Conservation (phyloP, 2,888 invertebrate species). For the Tenthredo notha region DNA sequence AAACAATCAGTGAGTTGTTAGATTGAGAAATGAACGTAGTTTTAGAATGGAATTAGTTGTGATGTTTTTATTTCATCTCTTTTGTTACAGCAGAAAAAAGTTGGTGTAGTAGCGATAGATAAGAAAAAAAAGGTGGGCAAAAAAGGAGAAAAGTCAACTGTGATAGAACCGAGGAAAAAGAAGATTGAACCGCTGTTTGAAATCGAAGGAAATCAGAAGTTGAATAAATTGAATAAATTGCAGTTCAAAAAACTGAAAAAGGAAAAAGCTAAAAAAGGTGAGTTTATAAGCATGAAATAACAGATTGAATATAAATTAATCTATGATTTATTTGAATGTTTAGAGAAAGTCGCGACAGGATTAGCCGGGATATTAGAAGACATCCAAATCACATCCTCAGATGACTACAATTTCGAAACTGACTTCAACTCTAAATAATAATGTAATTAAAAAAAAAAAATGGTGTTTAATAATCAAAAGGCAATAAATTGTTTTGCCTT, state of each 20-base stretch:
- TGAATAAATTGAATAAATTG: conserved; percentile 82
- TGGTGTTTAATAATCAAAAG: not conserved
- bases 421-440: conserved; percentile 77
- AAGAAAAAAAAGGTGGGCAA: conserved; percentile 58
- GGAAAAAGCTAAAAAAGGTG: conserved; percentile 78
- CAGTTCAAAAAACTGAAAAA: conserved; percentile 86
- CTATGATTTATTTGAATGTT: conserved; percentile 56
- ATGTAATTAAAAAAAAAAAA: not conserved
- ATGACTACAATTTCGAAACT: conserved; percentile 83
- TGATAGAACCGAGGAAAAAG: conserved; percentile 72
- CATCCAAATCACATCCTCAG: conserved; percentile 79
- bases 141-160: conserved; percentile 57
- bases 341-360: conserved; percentile 83
- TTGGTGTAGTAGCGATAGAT: conserved; percentile 65
- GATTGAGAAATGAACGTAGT: not conserved
- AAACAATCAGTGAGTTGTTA: conserved; percentile 68
- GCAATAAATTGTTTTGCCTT: not conserved
- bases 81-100: conserved; percentile 58
- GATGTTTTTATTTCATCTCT: conserved; percentile 66
- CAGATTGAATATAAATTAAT: not conserved
- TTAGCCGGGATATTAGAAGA: conserved; percentile 85
- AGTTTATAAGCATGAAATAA: not conserved
- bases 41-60: conserved; percentile 59
- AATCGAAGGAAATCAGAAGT: conserved; percentile 85
- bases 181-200: conserved; percentile 84